Base-by-base conservation (phyloP, 2,113 vertebrate species). In the Forbesichthys papilliferus region DNA sequence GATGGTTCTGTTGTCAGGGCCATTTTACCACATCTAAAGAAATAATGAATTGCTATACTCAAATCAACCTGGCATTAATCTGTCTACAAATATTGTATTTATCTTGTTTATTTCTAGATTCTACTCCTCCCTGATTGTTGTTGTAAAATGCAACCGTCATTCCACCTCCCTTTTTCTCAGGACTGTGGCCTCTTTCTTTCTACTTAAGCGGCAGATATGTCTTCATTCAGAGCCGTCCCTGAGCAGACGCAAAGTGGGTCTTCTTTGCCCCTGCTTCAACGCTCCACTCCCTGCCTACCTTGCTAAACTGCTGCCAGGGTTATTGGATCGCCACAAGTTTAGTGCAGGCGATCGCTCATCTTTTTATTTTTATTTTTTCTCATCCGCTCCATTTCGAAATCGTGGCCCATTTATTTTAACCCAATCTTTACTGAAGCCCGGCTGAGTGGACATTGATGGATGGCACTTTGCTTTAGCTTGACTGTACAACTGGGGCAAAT, bases 371-470 rank as follows among this genome's bases (percentile, higher is more conserved):
- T 27, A 2, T 82, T 74, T 69, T 49, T n/a, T 27, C 18, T 57
- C 16, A 1, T 16, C 53, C 66, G 51, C 73, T 79, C 60, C 75
- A 79, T 75, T 82, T 73, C 69, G 77, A 87, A 92, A 85, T 86
- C 85, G 88, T 79, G 90, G 83, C 85, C 85, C 87, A 91, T 92
- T 93, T 92, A 89, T 91, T 81, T 79, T 74, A 89, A 88, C 84
- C 82, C 87, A 89, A 88, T 92, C 90, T 89, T 89, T 88, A 90
- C 83, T 75, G 86, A 92, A 87, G 89, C 85, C 80, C 86, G 81
- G 68, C 82, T 87, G 80, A 82, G 82, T 85, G 65, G 36, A 68
- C 63, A 27, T 74, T 92, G 88, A 92, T 89, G 73, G 90, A 90
- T 88, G 75, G 74, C 62, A 82, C 79, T 86, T 84, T 85, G 84